Conservation (phyloP, 2,113 vertebrate species). For the Helogale parvula region DNA sequence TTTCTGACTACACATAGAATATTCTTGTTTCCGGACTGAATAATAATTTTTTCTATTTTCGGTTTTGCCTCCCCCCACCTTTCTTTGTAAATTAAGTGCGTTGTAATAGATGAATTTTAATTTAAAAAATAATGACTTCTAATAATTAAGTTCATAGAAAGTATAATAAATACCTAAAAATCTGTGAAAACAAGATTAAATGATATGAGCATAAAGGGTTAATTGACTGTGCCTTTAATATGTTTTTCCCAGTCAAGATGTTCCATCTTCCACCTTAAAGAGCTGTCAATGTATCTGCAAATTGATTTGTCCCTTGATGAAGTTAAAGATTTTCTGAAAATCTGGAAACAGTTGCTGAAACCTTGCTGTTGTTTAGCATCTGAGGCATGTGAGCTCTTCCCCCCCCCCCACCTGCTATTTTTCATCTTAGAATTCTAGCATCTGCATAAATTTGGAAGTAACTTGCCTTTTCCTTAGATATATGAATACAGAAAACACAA, state of each 20-base stretch:
- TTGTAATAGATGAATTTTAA: conserved; percentile 15
- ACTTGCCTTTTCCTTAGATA: conserved; percentile 8
- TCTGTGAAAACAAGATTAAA: conserved; percentile 51
- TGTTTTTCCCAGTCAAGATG: conserved; percentile 81
- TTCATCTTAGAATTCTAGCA: conserved; percentile 50
- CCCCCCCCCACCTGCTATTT: background rate
- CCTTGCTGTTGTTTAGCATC: conserved; percentile 48
- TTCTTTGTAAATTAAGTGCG: conserved; percentile 1
- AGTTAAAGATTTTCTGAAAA: conserved; percentile 84
- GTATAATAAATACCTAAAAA: conserved; percentile 13
- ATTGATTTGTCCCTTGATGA: conserved; percentile 85
- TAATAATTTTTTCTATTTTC: background rate
- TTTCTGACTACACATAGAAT: background rate
- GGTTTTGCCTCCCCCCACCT: background rate
- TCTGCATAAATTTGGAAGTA: conserved; percentile 54
- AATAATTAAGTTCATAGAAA: conserved; percentile 46
- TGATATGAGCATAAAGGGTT: conserved; percentile 19
- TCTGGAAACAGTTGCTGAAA: conserved; percentile 79
- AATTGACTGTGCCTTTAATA: conserved; percentile 74
- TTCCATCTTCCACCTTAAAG: conserved; percentile 77
- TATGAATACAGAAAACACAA: background rate
- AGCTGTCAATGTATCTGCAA: conserved; percentile 84
- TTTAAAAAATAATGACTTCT: background rate
- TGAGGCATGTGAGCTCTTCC: background rate
- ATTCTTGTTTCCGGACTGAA: background rate